phyloP scores from a whole-genome alignment of 1,140 invertebrate genomes.

The Plectrocnemia conspersa region DNA sequence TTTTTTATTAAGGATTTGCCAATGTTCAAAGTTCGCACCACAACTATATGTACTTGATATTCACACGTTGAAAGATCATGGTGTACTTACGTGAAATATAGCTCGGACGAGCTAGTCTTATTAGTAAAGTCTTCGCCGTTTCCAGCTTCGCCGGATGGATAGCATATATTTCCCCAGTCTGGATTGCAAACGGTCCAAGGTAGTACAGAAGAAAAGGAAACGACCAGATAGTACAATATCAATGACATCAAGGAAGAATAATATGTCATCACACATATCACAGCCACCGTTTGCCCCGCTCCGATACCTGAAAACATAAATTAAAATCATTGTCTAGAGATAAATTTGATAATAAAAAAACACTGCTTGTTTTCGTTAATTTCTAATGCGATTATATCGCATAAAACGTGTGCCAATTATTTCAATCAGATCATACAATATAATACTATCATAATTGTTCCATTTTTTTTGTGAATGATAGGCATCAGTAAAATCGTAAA shows the following conservation, averaged over 20 bases:
- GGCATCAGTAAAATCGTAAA: too few relatives aligned
- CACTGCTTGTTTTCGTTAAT: too few relatives aligned
- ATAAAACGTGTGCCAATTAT: too few relatives aligned
- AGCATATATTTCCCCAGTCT: slow-evolving; percentile 56
- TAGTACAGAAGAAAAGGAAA: slow-evolving; percentile 58
- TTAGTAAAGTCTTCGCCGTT: not conserved
- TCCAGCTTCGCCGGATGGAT: slow-evolving; percentile 38
- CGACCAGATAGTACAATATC: slow-evolving; percentile 63
- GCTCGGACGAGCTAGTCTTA: slow-evolving; percentile 38
- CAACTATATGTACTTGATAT: too few relatives aligned
- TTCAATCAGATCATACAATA: too few relatives aligned
- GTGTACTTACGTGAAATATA: slow-evolving; percentile 48
- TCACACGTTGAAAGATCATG: too few relatives aligned
- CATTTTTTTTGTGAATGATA: too few relatives aligned
- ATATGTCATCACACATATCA: slow-evolving; percentile 65
- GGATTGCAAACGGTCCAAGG: slow-evolving; percentile 63
- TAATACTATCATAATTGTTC: too few relatives aligned
- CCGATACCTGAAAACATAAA: slow-evolving; percentile 60
- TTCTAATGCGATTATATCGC: too few relatives aligned
- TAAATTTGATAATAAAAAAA: too few relatives aligned
- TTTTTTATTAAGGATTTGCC: too few relatives aligned
- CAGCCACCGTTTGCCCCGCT: slow-evolving; percentile 67
- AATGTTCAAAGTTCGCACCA: too few relatives aligned
- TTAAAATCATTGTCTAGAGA: not conserved
- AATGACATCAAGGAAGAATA: slow-evolving; percentile 69